Percentiles rank a stretch among this genome's conserved stretches.
Evolutionary conservation across 2,888 invertebrate genomes (phyloP).

Genomic region (Hyppa rectilinea): DNA sequence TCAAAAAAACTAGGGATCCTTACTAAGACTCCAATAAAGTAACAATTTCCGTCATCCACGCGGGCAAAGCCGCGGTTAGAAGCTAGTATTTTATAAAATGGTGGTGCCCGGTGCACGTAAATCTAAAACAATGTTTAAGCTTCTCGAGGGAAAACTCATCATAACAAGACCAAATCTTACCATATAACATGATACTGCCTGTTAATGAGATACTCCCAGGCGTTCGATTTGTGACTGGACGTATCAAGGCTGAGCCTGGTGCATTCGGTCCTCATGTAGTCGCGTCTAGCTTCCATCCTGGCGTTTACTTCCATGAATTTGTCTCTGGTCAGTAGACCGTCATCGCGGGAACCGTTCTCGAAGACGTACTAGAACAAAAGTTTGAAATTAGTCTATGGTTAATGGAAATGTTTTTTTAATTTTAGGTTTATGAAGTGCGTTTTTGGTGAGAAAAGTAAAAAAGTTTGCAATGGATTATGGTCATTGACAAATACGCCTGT

Average conservation of each 20-base stretch:
- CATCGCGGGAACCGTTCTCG: conserved; percentile 86
- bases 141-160: neutral
- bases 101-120: neutral
- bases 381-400: conserved; percentile 26
- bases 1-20: too few relatives aligned
- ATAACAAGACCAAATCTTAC: conserved; percentile 80
- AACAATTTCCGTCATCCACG: too few relatives aligned
- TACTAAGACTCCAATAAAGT: too few relatives aligned
- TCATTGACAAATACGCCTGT: neutral
- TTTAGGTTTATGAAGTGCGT: neutral
- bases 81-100: too few relatives aligned
- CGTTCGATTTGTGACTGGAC: conserved; percentile 93
- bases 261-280: conserved; percentile 91
- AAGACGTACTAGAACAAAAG: conserved; percentile 87
- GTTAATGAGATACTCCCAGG: conserved; percentile 96
- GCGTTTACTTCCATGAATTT: conserved; percentile 91
- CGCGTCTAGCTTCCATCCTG: conserved; percentile 91
- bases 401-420: too few relatives aligned
- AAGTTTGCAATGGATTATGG: neutral
- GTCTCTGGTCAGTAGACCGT: conserved; percentile 83
- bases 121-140: neutral
- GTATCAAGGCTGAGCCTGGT: conserved; percentile 91
- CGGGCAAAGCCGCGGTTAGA: too few relatives aligned
- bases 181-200: conserved; percentile 95
- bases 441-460: neutral